Evolutionary conservation across 2,113 vertebrate species (phyloP).

Genomic region (Cephalophus harveyi): DNA sequence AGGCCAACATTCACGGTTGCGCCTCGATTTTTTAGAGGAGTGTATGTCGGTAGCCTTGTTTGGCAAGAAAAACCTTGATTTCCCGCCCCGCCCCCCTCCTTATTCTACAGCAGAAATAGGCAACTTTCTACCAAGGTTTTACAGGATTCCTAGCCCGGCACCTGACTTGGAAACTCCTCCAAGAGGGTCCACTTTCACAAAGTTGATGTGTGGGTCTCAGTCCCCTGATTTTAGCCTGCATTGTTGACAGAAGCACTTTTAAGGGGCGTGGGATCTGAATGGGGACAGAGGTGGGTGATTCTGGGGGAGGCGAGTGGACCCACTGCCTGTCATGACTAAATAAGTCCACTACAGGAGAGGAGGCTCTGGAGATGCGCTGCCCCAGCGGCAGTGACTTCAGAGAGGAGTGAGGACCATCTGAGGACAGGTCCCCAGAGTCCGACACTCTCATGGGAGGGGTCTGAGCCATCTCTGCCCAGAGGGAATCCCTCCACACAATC

Average conservation of each 20-base stretch:
- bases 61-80: background rate
- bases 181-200: background rate
- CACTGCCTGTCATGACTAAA: too few relatives aligned
- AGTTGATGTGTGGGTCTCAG: background rate
- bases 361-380: background rate
- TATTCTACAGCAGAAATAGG: conserved; percentile 7
- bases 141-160: background rate
- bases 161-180: background rate
- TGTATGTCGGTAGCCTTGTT: conserved; percentile 18
- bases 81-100: background rate
- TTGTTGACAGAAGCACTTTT: background rate
- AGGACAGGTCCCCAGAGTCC: background rate
- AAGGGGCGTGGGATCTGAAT: background rate
- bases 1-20: background rate
- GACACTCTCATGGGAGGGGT: fast-evolving
- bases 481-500: background rate
- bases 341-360: background rate
- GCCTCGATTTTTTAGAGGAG: background rate
- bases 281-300: background rate
- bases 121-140: background rate
- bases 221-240: background rate
- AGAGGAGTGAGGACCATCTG: background rate
- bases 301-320: background rate
- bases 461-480: too few relatives aligned
- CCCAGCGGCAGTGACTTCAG: background rate